Evolutionary conservation across 2,888 invertebrate species (phyloP).

Genomic region (Callimorpha dominula): DNA sequence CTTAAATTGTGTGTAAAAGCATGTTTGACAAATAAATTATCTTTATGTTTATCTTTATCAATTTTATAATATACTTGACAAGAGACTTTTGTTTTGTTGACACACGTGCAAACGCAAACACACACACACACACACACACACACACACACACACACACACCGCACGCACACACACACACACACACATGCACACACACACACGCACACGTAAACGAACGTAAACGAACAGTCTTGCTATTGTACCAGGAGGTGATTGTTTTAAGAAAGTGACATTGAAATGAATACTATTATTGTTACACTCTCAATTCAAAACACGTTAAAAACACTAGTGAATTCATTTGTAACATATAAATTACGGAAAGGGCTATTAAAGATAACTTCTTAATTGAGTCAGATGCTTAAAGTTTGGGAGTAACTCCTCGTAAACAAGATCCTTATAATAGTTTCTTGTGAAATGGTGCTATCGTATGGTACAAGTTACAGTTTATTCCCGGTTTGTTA

Average conservation of each 20-base stretch:
- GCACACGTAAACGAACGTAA: too few species aligned
- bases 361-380: constrained; percentile 54
- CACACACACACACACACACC: too few species aligned
- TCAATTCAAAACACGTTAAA: neutral
- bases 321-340: neutral
- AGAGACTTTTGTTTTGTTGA: too few species aligned
- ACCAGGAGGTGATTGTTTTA: neutral
- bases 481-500: neutral
- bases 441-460: constrained; percentile 54
- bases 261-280: neutral
- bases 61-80: too few species aligned
- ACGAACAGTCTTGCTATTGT: too few species aligned
- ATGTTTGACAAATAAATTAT: too few species aligned
- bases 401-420: constrained; percentile 63
- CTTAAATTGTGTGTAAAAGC: too few species aligned
- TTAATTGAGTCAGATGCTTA: constrained; percentile 60
- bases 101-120: too few species aligned
- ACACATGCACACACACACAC: too few species aligned
- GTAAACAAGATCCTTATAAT: constrained; percentile 66
- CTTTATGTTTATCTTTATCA: too few species aligned
- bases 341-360: constrained; percentile 18
- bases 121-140: too few species aligned
- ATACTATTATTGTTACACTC: neutral
- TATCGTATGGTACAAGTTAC: constrained; percentile 52
- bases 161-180: too few species aligned